phyloP scores from a whole-genome alignment of 2,113 vertebrate species.

The Anhinga rufa region DNA sequence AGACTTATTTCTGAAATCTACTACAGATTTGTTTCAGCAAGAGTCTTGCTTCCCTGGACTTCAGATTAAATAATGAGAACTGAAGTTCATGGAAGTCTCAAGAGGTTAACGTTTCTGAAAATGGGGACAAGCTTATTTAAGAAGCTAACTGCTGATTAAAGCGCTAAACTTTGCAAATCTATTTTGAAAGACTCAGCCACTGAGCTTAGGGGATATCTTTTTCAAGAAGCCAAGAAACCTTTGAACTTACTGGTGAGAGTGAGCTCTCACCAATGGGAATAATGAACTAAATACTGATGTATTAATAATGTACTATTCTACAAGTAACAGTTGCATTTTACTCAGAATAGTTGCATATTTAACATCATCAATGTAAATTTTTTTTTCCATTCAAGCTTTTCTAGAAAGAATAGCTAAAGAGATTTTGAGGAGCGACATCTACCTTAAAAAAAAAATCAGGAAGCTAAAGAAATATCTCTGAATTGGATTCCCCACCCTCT shows the following conservation, averaged over 20 bases:
- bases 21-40: no score
- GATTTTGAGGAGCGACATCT: not conserved
- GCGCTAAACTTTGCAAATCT: not conserved
- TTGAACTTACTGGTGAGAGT: not conserved
- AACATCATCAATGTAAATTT: not conserved
- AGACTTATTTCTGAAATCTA: no score
- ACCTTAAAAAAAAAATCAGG: not conserved
- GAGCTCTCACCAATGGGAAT: not conserved
- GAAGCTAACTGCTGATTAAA: not conserved
- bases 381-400: not conserved
- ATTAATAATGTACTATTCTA: conserved; percentile 37
- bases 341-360: conserved; percentile 30
- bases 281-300: not conserved
- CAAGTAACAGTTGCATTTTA: not conserved
- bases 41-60: not conserved
- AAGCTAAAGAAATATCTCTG: not conserved
- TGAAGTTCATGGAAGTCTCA: not conserved
- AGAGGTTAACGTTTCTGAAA: not conserved
- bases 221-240: not conserved
- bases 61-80: not conserved
- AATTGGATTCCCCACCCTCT: not conserved
- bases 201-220: not conserved
- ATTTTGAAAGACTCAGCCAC: not conserved
- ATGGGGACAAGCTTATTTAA: not conserved
- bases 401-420: not conserved